phyloP scores from a whole-genome alignment of 2,888 invertebrate genomes.

The Icerya purchasi region DNA sequence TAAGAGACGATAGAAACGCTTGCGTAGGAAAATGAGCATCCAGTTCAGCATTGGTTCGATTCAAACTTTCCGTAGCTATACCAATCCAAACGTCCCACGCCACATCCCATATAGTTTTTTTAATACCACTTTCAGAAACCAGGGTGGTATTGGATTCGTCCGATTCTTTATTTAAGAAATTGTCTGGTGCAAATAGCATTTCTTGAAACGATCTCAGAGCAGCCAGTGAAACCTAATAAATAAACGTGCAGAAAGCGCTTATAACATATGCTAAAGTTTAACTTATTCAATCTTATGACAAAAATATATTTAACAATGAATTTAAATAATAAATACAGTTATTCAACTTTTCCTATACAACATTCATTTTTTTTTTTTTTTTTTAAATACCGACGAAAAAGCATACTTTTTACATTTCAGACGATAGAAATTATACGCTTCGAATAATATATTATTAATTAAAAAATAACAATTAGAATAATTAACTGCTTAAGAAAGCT shows the following conservation, averaged over 20 bases:
- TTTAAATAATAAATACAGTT: too few relatives aligned
- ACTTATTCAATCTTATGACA: too few relatives aligned
- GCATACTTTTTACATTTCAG: too few relatives aligned
- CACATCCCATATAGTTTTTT: slow-evolving; percentile 45
- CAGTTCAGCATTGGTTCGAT: slow-evolving; percentile 17
- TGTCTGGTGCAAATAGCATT: slow-evolving; percentile 50
- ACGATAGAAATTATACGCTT: too few relatives aligned
- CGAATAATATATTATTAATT: too few relatives aligned
- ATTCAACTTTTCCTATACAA: too few relatives aligned
- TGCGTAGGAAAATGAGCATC: slow-evolving; percentile 74
- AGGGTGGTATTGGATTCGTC: slow-evolving; percentile 15
- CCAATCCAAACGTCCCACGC: slow-evolving; percentile 76
- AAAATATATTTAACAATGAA: too few relatives aligned
- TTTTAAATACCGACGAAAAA: too few relatives aligned
- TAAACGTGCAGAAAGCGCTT: too few relatives aligned
- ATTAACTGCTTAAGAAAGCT: too few relatives aligned
- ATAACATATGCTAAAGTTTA: not conserved
- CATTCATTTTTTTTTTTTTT: too few relatives aligned
- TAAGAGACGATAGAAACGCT: slow-evolving; percentile 76
- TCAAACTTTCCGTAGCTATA: slow-evolving; percentile 49
- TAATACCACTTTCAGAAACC: slow-evolving; percentile 1
- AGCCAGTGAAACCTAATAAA: slow-evolving; percentile 55
- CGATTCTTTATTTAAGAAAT: slow-evolving; percentile 24
- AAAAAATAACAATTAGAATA: too few relatives aligned
- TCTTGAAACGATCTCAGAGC: slow-evolving; percentile 94